A percentile compares a stretch with the other conserved stretches of the same genome.
Conservation (phyloP, 2,797 vertebrate genomes). For the Danio aesculapii region DNA sequence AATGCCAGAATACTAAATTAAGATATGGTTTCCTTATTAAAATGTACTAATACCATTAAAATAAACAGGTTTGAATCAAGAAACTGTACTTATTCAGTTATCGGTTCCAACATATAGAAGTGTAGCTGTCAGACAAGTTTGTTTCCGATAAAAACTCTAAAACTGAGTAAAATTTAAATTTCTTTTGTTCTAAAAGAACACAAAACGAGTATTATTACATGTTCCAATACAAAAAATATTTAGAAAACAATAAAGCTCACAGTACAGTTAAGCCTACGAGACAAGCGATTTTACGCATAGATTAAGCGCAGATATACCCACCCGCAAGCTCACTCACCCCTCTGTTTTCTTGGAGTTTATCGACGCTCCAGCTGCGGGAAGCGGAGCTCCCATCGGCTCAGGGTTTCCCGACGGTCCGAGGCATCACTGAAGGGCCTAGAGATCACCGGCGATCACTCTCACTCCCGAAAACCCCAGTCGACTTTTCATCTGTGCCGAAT, state of each 20-base stretch:
- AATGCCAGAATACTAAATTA: not conserved
- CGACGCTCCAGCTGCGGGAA: not conserved
- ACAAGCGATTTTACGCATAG: too few relatives aligned
- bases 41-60: not conserved
- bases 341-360: conserved; percentile 1
- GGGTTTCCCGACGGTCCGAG: conserved; percentile 68
- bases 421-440: conserved; percentile 72
- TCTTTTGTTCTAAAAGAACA: not conserved
- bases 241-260: not conserved
- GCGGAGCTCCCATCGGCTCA: conserved; percentile 47
- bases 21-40: too few relatives aligned
- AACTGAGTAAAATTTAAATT: not conserved
- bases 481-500: not conserved
- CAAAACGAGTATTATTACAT: not conserved
- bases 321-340: not conserved
- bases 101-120: not conserved
- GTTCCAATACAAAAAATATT: not conserved
- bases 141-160: not conserved
- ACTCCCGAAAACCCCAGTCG: not conserved
- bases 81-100: not conserved
- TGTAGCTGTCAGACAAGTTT: not conserved
- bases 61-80: not conserved
- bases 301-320: not conserved
- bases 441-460: conserved; percentile 11
- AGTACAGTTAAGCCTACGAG: not conserved